Percentiles rank a stretch among this genome's conserved stretches.
Conservation (phyloP, 2,797 vertebrate species). For the Aphelocoma californica region DNA sequence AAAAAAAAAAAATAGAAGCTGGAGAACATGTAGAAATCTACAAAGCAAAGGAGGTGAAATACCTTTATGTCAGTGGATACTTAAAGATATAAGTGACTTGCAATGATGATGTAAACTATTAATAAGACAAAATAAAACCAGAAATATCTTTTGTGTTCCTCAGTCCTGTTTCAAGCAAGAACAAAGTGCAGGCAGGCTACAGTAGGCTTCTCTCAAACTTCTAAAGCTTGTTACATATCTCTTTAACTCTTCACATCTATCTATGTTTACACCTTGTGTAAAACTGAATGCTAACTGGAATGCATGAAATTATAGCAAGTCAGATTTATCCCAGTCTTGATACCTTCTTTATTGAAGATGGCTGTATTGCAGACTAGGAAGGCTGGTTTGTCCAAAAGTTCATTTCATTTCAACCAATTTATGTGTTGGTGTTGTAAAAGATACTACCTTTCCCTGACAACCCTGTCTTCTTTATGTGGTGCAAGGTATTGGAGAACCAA, state of each 20-base stretch:
- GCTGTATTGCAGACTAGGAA: background rate
- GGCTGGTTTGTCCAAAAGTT: background rate
- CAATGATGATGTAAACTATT: background rate
- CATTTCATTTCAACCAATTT: background rate
- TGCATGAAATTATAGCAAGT: background rate
- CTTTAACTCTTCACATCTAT: background rate
- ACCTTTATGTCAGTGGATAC: background rate
- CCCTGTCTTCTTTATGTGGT: background rate
- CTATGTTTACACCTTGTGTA: background rate
- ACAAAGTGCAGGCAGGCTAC: background rate
- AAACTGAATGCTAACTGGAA: background rate
- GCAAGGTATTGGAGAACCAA: background rate
- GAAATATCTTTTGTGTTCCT: background rate
- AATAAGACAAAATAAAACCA: background rate
- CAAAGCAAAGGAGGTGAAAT: background rate
- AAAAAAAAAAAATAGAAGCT: background rate
- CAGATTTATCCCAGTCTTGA: background rate
- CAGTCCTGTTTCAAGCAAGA: background rate
- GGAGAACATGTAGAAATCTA: background rate
- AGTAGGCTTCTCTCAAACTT: background rate
- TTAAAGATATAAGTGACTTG: background rate
- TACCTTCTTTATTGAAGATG: background rate
- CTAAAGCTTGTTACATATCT: background rate
- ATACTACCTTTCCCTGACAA: background rate
- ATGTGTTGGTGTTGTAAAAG: background rate